phyloP scores from a whole-genome alignment of 1,140 invertebrate genomes.

The Neodiprion virginianus region DNA sequence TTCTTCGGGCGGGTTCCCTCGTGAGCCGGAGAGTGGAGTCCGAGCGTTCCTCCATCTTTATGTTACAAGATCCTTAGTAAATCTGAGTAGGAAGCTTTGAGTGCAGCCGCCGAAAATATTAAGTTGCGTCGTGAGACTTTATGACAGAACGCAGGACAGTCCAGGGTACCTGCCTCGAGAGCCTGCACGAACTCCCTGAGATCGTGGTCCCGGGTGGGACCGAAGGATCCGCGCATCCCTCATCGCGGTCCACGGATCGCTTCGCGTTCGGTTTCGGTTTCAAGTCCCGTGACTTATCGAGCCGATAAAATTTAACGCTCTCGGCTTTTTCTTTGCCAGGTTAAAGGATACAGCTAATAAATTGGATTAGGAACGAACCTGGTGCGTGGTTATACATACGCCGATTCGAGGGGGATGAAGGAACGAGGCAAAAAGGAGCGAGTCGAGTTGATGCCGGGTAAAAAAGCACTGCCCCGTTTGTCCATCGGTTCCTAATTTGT shows the following conservation, averaged over 20 bases:
- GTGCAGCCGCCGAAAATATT: slow-evolving; percentile 45
- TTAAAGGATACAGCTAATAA: slow-evolving; percentile 45
- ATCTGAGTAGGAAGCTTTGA: slow-evolving; percentile 40
- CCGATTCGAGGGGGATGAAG: slow-evolving; percentile 20
- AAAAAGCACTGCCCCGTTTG: slow-evolving; percentile 26
- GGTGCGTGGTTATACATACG: slow-evolving; percentile 9
- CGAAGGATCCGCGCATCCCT: neutral
- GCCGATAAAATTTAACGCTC: slow-evolving; percentile 52
- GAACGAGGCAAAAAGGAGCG: slow-evolving; percentile 41
- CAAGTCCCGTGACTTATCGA: slow-evolving; percentile 31
- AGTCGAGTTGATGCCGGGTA: slow-evolving; percentile 12
- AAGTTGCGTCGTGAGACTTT: slow-evolving; percentile 42
- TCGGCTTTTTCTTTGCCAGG: slow-evolving; percentile 29
- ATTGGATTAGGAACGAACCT: slow-evolving; percentile 27
- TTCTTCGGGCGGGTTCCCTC: neutral
- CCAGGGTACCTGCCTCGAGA: neutral
- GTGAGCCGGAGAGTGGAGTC: neutral
- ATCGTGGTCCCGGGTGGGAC: neutral
- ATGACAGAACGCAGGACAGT: slow-evolving; percentile 37
- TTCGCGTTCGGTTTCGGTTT: slow-evolving; percentile 25
- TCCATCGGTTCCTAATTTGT: slow-evolving; percentile 32
- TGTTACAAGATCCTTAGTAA: slow-evolving; percentile 40
- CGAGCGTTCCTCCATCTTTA: slow-evolving; percentile 33
- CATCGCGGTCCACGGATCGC: slow-evolving; percentile 6
- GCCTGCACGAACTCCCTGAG: neutral